These are phyloP conservation scores for Plodia interpunctella DNA, from an alignment of 1,140 invertebrate genomes.

Conservation along the genomic window DNA sequence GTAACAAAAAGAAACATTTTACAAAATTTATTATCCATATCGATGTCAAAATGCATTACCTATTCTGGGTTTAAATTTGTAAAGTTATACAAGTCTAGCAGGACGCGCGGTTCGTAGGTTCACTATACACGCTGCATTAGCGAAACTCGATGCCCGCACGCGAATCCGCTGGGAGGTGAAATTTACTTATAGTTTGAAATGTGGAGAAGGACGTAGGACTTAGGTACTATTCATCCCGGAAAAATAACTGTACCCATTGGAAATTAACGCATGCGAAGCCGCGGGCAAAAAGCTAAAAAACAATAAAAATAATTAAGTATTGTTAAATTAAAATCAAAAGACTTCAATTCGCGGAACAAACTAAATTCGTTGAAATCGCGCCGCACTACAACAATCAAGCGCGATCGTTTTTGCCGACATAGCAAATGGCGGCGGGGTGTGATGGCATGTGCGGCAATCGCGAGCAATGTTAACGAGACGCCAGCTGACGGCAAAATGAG, in stretches of 20 bases:
- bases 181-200: too few species aligned
- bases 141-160: slow-evolving; percentile 24
- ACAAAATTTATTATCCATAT: too few species aligned
- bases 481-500: not conserved
- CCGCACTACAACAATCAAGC: not conserved
- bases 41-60: not conserved
- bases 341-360: not conserved
- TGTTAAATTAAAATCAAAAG: not conserved
- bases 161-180: slow-evolving; percentile 9
- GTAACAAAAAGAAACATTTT: too few species aligned
- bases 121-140: slow-evolving; percentile 28
- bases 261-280: too few species aligned
- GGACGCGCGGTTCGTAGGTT: too few species aligned
- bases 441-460: slow-evolving; percentile 8
- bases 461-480: slow-evolving; percentile 9
- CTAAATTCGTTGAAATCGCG: not conserved
- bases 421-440: not conserved
- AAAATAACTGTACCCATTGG: too few species aligned
- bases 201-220: too few species aligned
- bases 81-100: not conserved
- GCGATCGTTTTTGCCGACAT: not conserved
- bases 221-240: too few species aligned
- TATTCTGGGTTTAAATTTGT: not conserved
- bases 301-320: not conserved
- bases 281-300: not conserved